These are phyloP conservation scores for Merops nubicus DNA, from an alignment of 2,113 vertebrate genomes.

Conservation along the genomic window DNA sequence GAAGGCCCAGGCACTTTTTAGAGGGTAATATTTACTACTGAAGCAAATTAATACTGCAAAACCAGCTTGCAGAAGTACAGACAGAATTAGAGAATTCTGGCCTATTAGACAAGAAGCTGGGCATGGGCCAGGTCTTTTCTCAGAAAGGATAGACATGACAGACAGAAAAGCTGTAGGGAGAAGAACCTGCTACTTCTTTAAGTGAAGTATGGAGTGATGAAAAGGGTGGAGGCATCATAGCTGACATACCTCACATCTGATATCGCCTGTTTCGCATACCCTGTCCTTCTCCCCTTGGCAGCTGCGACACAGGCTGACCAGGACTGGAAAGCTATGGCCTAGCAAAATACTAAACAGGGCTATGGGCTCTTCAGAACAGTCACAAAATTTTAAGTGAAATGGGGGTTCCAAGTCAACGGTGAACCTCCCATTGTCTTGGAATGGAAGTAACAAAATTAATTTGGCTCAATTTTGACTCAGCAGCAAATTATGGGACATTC, in stretches of 20 bases:
- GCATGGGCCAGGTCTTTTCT: background rate
- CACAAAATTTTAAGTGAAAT: background rate
- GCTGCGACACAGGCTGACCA: background rate
- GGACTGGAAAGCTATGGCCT: background rate
- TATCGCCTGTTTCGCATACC: background rate
- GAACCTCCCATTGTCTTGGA: background rate
- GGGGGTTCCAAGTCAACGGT: background rate
- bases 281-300: background rate
- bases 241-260: background rate
- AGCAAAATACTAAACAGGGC: background rate
- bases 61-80: background rate
- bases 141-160: background rate
- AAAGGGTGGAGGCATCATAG: background rate
- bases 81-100: background rate
- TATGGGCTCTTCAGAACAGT: background rate
- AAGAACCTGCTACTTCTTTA: background rate
- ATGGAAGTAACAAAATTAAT: background rate
- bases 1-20: background rate
- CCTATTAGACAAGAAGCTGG: background rate
- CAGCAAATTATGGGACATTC: background rate
- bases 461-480: background rate
- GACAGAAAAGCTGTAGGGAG: background rate
- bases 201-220: conserved; percentile 2
- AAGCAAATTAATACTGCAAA: background rate
- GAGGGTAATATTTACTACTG: background rate